phyloP scores from a whole-genome alignment of 2,113 vertebrate species.

The Vidua macroura region DNA sequence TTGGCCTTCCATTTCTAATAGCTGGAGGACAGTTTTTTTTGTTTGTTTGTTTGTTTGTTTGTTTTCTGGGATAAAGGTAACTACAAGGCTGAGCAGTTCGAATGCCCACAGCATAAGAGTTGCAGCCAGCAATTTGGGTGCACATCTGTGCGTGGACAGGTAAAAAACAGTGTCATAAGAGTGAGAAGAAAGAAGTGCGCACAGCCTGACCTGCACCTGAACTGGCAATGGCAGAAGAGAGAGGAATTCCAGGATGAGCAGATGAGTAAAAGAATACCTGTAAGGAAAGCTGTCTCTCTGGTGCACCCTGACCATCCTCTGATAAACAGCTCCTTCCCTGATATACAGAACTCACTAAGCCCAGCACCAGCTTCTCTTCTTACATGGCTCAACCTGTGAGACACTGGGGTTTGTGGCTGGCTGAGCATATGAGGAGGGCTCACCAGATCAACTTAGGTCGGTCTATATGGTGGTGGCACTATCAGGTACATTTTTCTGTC shows the following conservation, averaged over 20 bases:
- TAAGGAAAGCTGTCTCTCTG: neutral
- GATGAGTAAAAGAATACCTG: neutral
- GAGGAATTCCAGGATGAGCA: neutral
- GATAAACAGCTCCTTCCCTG: neutral
- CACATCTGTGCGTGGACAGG: neutral
- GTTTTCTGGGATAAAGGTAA: neutral
- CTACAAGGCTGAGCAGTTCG: neutral
- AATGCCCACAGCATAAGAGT: neutral
- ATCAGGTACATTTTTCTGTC: neutral
- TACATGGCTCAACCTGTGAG: neutral
- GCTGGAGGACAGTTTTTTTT: neutral
- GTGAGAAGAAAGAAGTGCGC: neutral
- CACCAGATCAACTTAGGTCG: neutral
- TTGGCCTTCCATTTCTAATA: neutral
- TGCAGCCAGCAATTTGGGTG: neutral
- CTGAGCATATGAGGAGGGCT: neutral
- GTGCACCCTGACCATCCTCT: neutral
- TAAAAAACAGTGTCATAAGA: neutral
- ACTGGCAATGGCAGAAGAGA: neutral
- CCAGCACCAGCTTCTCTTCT: neutral
- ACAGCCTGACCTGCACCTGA: neutral
- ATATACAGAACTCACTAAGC: neutral
- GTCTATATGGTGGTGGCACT: neutral
- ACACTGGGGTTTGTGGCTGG: neutral
- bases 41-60: neutral